Evolutionary conservation across 2,888 invertebrate genomes (phyloP).

Genomic region (Panorpa germanica): DNA sequence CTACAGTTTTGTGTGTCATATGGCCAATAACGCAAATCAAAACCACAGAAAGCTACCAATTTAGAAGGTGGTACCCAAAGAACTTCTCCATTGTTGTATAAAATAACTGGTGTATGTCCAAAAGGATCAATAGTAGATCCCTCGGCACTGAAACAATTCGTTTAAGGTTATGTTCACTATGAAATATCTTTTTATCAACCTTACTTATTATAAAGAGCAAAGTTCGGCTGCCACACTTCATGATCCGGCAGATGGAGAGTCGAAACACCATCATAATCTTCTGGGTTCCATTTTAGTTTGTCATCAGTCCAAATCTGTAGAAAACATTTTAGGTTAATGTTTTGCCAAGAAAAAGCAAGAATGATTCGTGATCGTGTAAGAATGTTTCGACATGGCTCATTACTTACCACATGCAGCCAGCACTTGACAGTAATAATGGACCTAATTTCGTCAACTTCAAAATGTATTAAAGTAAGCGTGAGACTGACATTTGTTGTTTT

Average conservation of each 20-base stretch:
- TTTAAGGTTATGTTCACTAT: no score
- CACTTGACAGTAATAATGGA: no score
- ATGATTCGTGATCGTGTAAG: no score
- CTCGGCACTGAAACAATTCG: constrained; percentile 33
- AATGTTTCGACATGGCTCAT: no score
- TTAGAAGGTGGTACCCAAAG: constrained; percentile 50
- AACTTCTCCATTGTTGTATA: constrained; percentile 29
- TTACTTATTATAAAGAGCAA: constrained; percentile 26
- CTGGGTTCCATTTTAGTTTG: constrained; percentile 25
- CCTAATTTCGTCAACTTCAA: no score
- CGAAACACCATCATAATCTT: constrained; percentile 23
- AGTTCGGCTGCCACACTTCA: constrained; percentile 30
- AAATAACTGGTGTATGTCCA: constrained; percentile 33
- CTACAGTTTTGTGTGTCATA: constrained; percentile 46
- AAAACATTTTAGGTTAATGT: no score
- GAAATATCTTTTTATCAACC: no score
- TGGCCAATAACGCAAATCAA: constrained; percentile 56
- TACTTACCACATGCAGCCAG: no score
- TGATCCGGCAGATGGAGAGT: constrained; percentile 23
- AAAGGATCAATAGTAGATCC: constrained; percentile 37
- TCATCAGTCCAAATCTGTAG: constrained; percentile 26
- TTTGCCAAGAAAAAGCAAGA: no score
- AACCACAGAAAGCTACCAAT: constrained; percentile 40
- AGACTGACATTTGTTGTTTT: no score
- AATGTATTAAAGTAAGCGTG: no score